Evolutionary conservation across 2,797 vertebrate species (phyloP).

Genomic region (Fistularia commersonii): DNA sequence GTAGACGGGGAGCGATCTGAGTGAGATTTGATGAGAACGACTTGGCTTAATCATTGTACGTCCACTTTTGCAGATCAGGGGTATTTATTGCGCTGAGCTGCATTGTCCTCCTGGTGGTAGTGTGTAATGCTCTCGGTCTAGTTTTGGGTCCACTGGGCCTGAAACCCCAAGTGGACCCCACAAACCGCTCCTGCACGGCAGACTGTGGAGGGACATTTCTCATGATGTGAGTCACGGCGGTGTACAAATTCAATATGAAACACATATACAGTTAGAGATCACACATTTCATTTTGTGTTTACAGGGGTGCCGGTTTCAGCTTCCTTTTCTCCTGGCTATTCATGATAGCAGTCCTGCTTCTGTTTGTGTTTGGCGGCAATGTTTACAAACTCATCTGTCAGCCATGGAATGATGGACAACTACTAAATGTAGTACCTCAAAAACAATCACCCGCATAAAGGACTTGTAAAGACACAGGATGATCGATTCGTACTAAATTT

Average conservation of each 20-base stretch:
- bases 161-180: conserved; percentile 59
- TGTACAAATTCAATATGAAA: neutral
- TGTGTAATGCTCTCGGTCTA: conserved; percentile 79
- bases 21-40: neutral
- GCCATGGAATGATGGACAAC: conserved; percentile 73
- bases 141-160: conserved; percentile 78
- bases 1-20: neutral
- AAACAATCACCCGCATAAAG: neutral
- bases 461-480: too few relatives aligned
- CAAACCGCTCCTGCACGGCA: conserved; percentile 68
- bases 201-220: conserved; percentile 80
- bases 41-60: neutral
- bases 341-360: conserved; percentile 80
- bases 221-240: conserved; percentile 79
- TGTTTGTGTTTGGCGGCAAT: conserved; percentile 82
- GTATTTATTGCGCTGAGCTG: conserved; percentile 71
- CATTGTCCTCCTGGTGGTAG: conserved; percentile 78
- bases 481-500: neutral
- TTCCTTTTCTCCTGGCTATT: conserved; percentile 88
- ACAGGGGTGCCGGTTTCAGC: conserved; percentile 84
- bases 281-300: neutral
- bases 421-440: conserved; percentile 72
- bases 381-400: conserved; percentile 75
- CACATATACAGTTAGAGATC: neutral
- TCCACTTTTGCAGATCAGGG: conserved; percentile 59